phyloP scores from a whole-genome alignment of 1,140 invertebrate species.

The Drusus annulatus region DNA sequence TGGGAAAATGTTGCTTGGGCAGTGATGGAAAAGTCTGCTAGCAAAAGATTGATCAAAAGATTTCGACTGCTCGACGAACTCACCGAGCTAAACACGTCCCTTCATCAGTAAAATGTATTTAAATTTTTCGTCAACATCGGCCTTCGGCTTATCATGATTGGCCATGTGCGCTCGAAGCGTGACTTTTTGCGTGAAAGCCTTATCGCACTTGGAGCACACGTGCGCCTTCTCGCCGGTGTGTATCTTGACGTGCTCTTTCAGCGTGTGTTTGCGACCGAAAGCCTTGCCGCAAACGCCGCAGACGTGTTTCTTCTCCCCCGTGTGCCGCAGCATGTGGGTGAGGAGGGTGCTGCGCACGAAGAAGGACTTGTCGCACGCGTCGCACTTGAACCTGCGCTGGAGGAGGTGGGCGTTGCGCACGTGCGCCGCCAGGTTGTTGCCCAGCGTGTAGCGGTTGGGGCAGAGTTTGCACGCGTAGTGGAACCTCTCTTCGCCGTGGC shows the following conservation, averaged over 20 bases:
- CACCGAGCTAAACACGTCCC: too few species aligned
- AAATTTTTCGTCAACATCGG: too few species aligned
- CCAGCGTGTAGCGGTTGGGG: constrained; percentile 40
- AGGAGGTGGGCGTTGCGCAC: constrained; percentile 48
- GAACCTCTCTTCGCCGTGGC: constrained; percentile 40
- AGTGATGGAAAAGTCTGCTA: too few species aligned
- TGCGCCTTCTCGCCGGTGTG: constrained; percentile 73
- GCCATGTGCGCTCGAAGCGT: constrained; percentile 67
- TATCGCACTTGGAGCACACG: constrained; percentile 70
- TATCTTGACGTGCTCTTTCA: constrained; percentile 80
- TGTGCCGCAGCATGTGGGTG: constrained; percentile 74
- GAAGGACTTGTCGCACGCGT: constrained; percentile 41
- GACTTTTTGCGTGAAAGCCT: constrained; percentile 70
- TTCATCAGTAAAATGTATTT: too few species aligned
- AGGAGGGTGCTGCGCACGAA: constrained; percentile 40
- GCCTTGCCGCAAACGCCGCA: constrained; percentile 73
- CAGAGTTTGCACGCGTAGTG: constrained; percentile 50
- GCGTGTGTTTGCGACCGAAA: constrained; percentile 77
- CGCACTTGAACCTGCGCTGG: constrained; percentile 37
- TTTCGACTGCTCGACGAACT: too few species aligned
- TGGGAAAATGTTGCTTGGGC: too few species aligned
- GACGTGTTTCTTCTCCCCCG: constrained; percentile 76
- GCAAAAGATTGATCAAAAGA: too few species aligned
- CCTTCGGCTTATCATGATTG: constrained; percentile 61
- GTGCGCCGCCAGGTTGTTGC: constrained; percentile 45